Conservation (phyloP, 2,888 invertebrate species). For the Leptinotarsa juncta region DNA sequence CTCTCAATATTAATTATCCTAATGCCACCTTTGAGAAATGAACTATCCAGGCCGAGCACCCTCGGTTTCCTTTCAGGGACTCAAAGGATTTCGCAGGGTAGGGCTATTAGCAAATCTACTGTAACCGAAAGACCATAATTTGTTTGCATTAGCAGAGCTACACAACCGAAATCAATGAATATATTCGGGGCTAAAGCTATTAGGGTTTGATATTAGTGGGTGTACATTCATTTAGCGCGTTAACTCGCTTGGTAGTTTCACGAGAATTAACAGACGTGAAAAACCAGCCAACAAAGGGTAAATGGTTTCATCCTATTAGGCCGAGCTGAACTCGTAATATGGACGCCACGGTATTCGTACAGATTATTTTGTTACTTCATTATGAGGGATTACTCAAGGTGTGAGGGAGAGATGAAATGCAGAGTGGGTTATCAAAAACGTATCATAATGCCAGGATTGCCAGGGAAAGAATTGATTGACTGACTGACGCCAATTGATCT, state of each 20-base stretch:
- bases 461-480: no score
- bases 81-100: conserved; percentile 19
- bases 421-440: no score
- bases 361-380: neutral
- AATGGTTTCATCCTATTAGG: neutral
- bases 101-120: conserved; percentile 19
- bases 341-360: neutral
- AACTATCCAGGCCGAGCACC: conserved; percentile 1
- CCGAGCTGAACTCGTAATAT: neutral
- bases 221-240: conserved; percentile 2
- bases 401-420: no score
- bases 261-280: conserved; percentile 12
- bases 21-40: conserved; percentile 21
- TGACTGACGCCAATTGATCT: no score
- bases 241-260: neutral
- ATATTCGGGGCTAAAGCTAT: conserved; percentile 16
- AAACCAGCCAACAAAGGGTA: neutral
- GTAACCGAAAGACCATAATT: conserved; percentile 20
- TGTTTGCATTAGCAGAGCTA: conserved; percentile 17
- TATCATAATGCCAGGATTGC: no score
- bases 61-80: conserved; percentile 10
- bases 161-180: conserved; percentile 20
- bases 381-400: neutral
- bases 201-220: conserved; percentile 12
- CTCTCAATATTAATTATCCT: conserved; percentile 17